A percentile compares a stretch with the other conserved stretches of the same genome.
phyloP scores from a whole-genome alignment of 1,140 invertebrate genomes.

The Pseudomyrmex flavicornis region DNA sequence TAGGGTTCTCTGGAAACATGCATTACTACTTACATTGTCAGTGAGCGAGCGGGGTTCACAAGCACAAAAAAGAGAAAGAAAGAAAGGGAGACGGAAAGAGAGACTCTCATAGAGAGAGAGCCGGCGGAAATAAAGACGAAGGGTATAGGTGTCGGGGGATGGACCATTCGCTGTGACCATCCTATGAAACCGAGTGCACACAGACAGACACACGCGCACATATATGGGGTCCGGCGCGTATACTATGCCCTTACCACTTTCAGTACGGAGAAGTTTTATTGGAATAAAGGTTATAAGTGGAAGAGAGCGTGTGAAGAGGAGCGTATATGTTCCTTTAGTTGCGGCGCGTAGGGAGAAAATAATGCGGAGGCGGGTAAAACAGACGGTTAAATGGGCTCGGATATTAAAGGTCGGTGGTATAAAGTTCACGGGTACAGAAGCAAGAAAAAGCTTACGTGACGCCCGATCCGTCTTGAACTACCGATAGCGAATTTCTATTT shows the following conservation, averaged over 20 bases:
- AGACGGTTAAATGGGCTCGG: slow-evolving; percentile 67
- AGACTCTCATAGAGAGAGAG: slow-evolving; percentile 62
- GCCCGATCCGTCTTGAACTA: background rate
- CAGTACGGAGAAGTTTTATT: slow-evolving; percentile 67
- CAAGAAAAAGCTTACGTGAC: slow-evolving; percentile 23
- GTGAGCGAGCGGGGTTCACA: background rate
- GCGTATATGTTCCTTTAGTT: slow-evolving; percentile 40
- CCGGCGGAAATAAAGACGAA: slow-evolving; percentile 76
- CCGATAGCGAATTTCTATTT: background rate
- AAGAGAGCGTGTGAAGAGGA: slow-evolving; percentile 74
- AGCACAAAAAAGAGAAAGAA: slow-evolving; percentile 18
- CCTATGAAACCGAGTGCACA: slow-evolving; percentile 77
- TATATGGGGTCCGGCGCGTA: slow-evolving; percentile 51
- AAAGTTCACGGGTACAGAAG: slow-evolving; percentile 43
- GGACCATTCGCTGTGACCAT: slow-evolving; percentile 76
- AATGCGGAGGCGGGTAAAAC: slow-evolving; percentile 41
- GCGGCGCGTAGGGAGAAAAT: slow-evolving; percentile 52
- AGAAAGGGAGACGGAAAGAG: slow-evolving; percentile 57
- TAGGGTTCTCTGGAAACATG: slow-evolving; percentile 25
- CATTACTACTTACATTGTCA: slow-evolving; percentile 31
- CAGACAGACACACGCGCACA: no score
- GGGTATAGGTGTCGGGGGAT: slow-evolving; percentile 78
- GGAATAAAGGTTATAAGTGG: slow-evolving; percentile 73
- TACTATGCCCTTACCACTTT: slow-evolving; percentile 53
- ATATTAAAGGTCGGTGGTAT: slow-evolving; percentile 71